These are phyloP conservation scores for Bombus huntii DNA, from an alignment of 1,140 invertebrate genomes.

Conservation along the genomic window DNA sequence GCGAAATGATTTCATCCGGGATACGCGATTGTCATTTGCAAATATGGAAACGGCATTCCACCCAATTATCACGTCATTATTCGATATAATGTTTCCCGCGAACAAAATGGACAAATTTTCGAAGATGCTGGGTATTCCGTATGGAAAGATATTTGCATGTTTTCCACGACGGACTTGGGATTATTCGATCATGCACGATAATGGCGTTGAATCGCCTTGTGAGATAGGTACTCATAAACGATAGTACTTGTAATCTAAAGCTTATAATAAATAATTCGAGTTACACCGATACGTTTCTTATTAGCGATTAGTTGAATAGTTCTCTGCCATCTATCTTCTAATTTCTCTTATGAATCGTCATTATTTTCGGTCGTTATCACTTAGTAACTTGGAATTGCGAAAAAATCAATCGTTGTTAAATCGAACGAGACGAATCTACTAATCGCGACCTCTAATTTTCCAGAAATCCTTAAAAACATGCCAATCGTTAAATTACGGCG, in stretches of 20 bases:
- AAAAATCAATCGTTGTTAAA: neutral
- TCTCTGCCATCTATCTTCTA: neutral
- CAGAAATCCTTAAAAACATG: neutral
- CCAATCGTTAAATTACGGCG: no score
- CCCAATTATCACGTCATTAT: neutral
- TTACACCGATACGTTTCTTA: no score
- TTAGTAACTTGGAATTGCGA: no score
- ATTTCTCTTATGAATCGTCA: neutral
- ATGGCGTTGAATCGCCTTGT: no score
- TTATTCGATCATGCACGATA: no score
- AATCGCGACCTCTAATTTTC: neutral
- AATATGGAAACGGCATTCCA: neutral
- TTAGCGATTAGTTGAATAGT: neutral
- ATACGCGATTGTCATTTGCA: constrained; percentile 22
- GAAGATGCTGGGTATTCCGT: neutral
- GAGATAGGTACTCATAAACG: no score
- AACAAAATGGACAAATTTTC: constrained; percentile 9
- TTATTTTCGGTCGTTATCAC: neutral
- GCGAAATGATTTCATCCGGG: constrained; percentile 15
- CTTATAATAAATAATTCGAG: no score
- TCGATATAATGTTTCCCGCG: neutral
- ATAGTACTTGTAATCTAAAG: no score
- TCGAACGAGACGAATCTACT: no score
- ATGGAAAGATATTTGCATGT: neutral
- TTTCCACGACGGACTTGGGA: neutral